Percentiles rank a stretch among this genome's conserved stretches.
Evolutionary conservation across 2,113 vertebrate genomes (phyloP).

Genomic region (Siniperca knerii): DNA sequence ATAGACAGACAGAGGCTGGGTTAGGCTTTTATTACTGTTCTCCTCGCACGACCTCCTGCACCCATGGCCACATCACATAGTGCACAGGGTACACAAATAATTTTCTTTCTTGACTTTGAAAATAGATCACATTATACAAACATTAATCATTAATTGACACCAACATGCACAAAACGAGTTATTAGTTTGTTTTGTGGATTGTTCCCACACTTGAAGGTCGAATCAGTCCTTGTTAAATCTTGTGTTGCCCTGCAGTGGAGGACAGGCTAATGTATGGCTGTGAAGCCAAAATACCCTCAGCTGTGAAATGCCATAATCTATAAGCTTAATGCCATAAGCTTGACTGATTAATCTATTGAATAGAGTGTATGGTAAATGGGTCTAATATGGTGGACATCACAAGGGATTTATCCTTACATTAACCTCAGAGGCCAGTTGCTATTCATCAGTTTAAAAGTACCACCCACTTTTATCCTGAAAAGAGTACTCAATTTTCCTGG

Average conservation of each 20-base stretch:
- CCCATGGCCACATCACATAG: background rate
- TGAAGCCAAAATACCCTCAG: constrained; percentile 44
- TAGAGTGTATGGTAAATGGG: constrained; percentile 57
- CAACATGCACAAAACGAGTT: background rate
- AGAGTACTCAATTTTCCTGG: constrained; percentile 11
- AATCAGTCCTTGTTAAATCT: constrained; percentile 3
- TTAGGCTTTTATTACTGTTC: constrained; percentile 31
- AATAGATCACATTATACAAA: background rate
- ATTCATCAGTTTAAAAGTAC: constrained; percentile 62
- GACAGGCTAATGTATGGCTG: constrained; percentile 43
- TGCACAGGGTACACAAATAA: background rate
- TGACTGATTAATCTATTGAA: constrained; percentile 71
- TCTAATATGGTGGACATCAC: constrained; percentile 73
- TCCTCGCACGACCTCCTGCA: constrained; percentile 49
- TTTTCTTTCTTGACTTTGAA: background rate
- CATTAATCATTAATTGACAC: background rate
- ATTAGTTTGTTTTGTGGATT: background rate
- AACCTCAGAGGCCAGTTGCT: constrained; percentile 57
- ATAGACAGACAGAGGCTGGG: constrained; percentile 40
- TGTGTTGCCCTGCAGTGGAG: background rate
- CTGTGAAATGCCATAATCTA: constrained; percentile 58
- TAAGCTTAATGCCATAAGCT: constrained; percentile 64
- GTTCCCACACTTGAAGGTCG: constrained; percentile 3
- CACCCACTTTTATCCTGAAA: constrained; percentile 54
- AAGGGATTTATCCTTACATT: constrained; percentile 66